Percentiles rank a stretch among this genome's conserved stretches.
phyloP scores from a whole-genome alignment of 2,888 invertebrate genomes.

The Anticlea derivata region DNA sequence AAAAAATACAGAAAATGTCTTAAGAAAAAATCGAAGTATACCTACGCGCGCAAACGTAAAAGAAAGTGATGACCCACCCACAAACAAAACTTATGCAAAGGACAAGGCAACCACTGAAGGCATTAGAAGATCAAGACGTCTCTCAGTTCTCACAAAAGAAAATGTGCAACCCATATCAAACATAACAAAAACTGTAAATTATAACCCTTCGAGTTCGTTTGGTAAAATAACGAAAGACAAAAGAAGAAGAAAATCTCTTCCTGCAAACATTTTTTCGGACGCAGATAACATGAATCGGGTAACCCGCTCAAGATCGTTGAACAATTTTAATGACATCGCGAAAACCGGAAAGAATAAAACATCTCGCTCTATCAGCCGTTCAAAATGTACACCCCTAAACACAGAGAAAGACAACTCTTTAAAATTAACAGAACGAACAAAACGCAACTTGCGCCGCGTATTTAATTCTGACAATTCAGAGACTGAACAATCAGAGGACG shows the following conservation, averaged over 20 bases:
- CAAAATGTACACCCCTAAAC: background rate
- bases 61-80: background rate
- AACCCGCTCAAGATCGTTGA: conserved; percentile 1
- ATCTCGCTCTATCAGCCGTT: background rate
- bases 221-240: background rate
- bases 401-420: background rate
- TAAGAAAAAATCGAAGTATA: conserved; percentile 6
- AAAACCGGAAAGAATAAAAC: background rate
- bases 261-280: background rate
- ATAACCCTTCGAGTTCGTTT: background rate
- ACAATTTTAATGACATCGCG: background rate
- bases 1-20: background rate
- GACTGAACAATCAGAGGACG: conserved; percentile 2
- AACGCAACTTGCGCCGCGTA: background rate
- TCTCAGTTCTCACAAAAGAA: background rate
- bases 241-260: conserved; percentile 6
- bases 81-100: conserved; percentile 3
- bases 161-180: background rate
- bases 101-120: background rate
- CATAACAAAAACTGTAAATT: background rate
- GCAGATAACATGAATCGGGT: background rate
- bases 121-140: background rate
- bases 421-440: conserved; percentile 4
- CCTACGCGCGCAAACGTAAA: background rate
- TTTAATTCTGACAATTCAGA: background rate